Base-by-base conservation (phyloP, 2,797 vertebrate genomes). In the Sternarchorhynchus goeldii region DNA sequence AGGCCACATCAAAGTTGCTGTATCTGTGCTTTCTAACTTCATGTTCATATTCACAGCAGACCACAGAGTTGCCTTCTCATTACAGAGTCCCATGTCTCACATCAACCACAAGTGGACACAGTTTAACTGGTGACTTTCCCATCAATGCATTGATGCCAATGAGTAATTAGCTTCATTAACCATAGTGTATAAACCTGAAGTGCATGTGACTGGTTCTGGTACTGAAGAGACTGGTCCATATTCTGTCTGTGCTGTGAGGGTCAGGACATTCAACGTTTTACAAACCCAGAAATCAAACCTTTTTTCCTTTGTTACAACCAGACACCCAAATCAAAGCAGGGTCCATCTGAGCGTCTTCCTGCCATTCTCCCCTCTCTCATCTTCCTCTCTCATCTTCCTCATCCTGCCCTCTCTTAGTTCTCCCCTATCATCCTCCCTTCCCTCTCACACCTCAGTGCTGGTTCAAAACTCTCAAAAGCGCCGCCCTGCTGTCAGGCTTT, bases 1-100 rank as follows among this genome's bases (percentile, higher is more conserved):
- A 79, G 81, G 80, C 84, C 86, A 82, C 86, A 86, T 86, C 84
- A 88, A 86, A 86, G 84, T 73, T 32, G n/a, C 57, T 14, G 53
- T 65, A 67, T 87, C 83, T 85, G 83, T 86, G 79, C 73, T 75
- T 79, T 82, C 78, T 34, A 56, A 70, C 68, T 84, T 63, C 66
- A 45, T 60, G 29, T 78, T 87, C 72, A 82, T 68, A 79, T 73
- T 78, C 75, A 75, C 50, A 73, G 71, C 45, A 81, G 50, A 31
- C 78, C 77, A 72, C 83, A 82, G 72, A 63, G 41, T 73, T 70
- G 64, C 79, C 84, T 79, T 83, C 76, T 84, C 67, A 80, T 81
- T 79, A 81, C 39, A 84, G 75, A 81, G 62, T 21, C 45, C 76
- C 36, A 68, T 21, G 25, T 70, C 55, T 64, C 57, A 81, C 70